Conservation (phyloP, 2,888 invertebrate genomes). For the Patella pellucida region DNA sequence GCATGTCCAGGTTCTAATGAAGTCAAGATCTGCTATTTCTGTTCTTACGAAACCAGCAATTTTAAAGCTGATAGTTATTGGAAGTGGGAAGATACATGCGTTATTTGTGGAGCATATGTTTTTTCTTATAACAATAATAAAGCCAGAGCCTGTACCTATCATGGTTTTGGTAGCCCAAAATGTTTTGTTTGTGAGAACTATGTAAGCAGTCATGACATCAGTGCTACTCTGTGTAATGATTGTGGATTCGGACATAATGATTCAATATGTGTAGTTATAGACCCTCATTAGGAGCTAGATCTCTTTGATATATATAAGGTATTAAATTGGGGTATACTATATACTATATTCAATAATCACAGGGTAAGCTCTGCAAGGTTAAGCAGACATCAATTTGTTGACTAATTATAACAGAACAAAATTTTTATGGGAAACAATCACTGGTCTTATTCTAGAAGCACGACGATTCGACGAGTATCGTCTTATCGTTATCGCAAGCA, state of each 20-base stretch:
- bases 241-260: background rate
- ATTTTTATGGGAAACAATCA: too few species aligned
- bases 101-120: slow-evolving; percentile 27
- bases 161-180: background rate
- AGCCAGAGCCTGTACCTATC: slow-evolving; percentile 21
- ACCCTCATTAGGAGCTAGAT: too few species aligned
- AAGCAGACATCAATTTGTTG: too few species aligned
- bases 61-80: slow-evolving; percentile 2
- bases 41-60: slow-evolving; percentile 15
- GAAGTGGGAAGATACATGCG: slow-evolving; percentile 22
- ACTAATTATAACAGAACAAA: too few species aligned
- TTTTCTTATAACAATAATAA: background rate
- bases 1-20: slow-evolving; percentile 19
- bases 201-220: slow-evolving; percentile 19
- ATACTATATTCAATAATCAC: too few species aligned
- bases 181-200: slow-evolving; percentile 13
- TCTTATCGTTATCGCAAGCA: too few species aligned
- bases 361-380: too few species aligned
- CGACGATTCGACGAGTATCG: too few species aligned
- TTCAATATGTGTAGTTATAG: too few species aligned
- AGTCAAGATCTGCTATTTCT: slow-evolving; percentile 23
- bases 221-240: background rate
- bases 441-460: too few species aligned
- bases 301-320: too few species aligned
- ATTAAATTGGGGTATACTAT: too few species aligned